These are phyloP conservation scores for Sminthurides aquaticus DNA, from an alignment of 2,888 invertebrate genomes.

Conservation along the genomic window DNA sequence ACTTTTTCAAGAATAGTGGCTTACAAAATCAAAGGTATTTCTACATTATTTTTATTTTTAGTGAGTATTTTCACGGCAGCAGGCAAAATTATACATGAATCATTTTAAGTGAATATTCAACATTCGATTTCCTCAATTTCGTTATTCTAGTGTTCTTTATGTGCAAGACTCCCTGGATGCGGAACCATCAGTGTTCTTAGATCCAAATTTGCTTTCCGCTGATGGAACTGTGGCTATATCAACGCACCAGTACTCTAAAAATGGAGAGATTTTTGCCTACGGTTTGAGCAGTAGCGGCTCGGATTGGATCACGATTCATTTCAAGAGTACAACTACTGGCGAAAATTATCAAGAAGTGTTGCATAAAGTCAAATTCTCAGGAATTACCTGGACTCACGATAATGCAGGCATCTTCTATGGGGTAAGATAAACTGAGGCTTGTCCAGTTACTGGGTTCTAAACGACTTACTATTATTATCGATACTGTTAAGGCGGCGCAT, in stretches of 20 bases:
- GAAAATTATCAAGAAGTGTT: constrained; percentile 82
- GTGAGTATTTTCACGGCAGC: too few relatives aligned
- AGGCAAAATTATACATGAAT: too few relatives aligned
- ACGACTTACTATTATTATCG: background rate
- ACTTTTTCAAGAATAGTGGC: constrained; percentile 86
- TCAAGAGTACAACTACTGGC: constrained; percentile 66
- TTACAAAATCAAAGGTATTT: constrained; percentile 95
- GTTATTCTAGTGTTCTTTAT: constrained; percentile 77
- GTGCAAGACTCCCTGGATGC: constrained; percentile 70
- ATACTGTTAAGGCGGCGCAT: too few relatives aligned
- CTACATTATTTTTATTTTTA: too few relatives aligned
- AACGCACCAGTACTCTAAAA: constrained; percentile 72
- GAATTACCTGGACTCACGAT: constrained; percentile 90
- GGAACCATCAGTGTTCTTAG: constrained; percentile 79
- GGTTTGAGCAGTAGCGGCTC: constrained; percentile 87
- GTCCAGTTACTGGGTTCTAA: too few relatives aligned
- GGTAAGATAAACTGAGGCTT: constrained; percentile 56
- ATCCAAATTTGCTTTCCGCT: constrained; percentile 82
- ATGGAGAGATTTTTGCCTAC: constrained; percentile 84
- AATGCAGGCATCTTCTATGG: constrained; percentile 91
- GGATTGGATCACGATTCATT: constrained; percentile 88
- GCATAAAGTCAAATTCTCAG: constrained; percentile 83
- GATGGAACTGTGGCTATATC: constrained; percentile 83
- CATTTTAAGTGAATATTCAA: too few relatives aligned
- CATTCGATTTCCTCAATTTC: too few relatives aligned